Conservation (phyloP, 2,797 vertebrate species). For the Delichon dasypus region DNA sequence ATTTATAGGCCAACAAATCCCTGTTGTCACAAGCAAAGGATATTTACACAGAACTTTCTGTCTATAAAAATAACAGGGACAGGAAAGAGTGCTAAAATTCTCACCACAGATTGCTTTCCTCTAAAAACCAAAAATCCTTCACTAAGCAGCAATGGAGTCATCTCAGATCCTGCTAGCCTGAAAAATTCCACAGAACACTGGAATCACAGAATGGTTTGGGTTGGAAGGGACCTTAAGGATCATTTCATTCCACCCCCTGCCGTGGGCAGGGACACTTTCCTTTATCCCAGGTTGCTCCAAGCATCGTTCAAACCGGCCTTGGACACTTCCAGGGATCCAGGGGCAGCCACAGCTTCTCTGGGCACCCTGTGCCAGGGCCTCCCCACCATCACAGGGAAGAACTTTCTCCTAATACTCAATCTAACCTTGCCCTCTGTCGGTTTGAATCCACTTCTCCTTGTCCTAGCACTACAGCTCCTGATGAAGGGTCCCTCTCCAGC, state of each 20-base stretch:
- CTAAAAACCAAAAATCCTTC: not conserved
- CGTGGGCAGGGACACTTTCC: not conserved
- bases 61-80: too few species aligned
- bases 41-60: not conserved
- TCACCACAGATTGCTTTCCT: not conserved
- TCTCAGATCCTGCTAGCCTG: not conserved
- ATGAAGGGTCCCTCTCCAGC: not conserved
- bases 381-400: not conserved
- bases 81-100: not conserved
- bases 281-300: not conserved
- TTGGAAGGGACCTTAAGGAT: not conserved
- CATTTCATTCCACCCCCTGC: not conserved
- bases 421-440: not conserved
- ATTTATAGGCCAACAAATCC: constrained; percentile 24
- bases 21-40: not conserved
- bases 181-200: not conserved
- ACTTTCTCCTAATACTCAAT: too few species aligned
- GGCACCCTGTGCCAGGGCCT: not conserved
- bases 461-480: not conserved
- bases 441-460: not conserved
- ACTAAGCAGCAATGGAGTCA: not conserved
- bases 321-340: not conserved
- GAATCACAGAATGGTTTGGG: not conserved
- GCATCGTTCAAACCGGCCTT: rapidly evolving
- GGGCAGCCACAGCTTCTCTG: not conserved